Evolutionary conservation across 2,888 invertebrate species (phyloP).

Genomic region (Bombylius discolor): DNA sequence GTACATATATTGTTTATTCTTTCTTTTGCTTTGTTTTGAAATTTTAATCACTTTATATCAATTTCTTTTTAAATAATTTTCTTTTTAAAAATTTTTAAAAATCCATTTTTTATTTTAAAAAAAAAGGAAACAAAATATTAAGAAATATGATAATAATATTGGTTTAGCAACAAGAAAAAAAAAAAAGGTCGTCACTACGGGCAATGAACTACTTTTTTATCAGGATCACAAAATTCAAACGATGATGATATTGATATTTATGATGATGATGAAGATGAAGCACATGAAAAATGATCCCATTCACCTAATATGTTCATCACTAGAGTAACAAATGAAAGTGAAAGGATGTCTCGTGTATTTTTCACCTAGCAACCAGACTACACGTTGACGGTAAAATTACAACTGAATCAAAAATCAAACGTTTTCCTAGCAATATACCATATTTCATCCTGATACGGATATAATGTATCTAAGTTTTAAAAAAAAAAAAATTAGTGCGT

Average conservation of each 20-base stretch:
- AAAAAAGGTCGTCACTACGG: conserved; percentile 19
- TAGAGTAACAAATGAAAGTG: conserved; percentile 18
- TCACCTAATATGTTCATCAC: conserved; percentile 14
- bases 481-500: too few species aligned
- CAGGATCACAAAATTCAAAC: conserved; percentile 1
- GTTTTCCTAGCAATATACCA: conserved; percentile 36
- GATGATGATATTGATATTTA: not conserved
- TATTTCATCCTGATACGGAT: too few species aligned
- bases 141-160: too few species aligned
- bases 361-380: conserved; percentile 34
- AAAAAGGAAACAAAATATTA: not conserved
- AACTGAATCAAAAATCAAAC: conserved; percentile 37
- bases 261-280: not conserved
- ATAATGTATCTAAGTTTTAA: too few species aligned
- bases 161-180: not conserved
- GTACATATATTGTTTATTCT: too few species aligned
- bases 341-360: conserved; percentile 18
- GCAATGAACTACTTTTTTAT: conserved; percentile 18
- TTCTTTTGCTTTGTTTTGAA: too few species aligned
- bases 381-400: conserved; percentile 38
- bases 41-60: too few species aligned
- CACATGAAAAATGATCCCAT: conserved; percentile 19
- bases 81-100: too few species aligned
- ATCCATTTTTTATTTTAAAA: not conserved
- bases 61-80: too few species aligned